Percentiles rank a stretch among this genome's conserved stretches.
These are phyloP conservation scores for Pyrrhia umbra DNA, from an alignment of 2,888 invertebrate species.

Conservation along the genomic window DNA sequence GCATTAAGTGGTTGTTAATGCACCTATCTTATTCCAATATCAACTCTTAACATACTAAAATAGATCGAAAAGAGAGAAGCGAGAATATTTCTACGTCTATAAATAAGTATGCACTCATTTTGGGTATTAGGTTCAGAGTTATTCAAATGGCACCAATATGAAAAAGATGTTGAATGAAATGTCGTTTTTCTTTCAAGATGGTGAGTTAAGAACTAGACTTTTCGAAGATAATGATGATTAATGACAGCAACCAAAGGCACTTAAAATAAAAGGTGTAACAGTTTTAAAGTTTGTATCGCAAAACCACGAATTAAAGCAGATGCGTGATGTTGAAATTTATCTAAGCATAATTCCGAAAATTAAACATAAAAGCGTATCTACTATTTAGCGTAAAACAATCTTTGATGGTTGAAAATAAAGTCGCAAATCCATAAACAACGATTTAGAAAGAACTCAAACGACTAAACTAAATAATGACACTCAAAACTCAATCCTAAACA, in stretches of 20 bases:
- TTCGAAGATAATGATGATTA: conserved; percentile 6
- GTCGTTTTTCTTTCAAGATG: background rate
- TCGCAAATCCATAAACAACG: background rate
- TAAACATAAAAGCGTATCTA: no score
- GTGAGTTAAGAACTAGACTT: background rate
- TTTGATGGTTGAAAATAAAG: background rate
- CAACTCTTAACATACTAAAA: conserved; percentile 44
- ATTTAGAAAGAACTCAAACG: conserved; percentile 11
- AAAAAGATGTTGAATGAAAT: conserved; percentile 17
- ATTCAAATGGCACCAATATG: conserved; percentile 21
- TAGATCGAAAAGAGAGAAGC: conserved; percentile 51
- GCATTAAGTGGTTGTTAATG: conserved; percentile 52
- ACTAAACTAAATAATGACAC: conserved; percentile 1
- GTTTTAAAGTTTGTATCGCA: no score
- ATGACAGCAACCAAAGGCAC: background rate
- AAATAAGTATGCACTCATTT: conserved; percentile 27
- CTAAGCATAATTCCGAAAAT: no score
- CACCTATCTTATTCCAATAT: conserved; percentile 34
- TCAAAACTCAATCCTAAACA: conserved; percentile 34
- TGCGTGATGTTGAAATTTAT: no score
- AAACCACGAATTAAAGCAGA: no score
- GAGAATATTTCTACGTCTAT: conserved; percentile 31
- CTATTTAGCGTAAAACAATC: no score
- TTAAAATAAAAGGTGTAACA: no score
- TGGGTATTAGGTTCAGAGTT: conserved; percentile 6